These are phyloP conservation scores for Drosophila repleta DNA, from an alignment of 1,140 invertebrate species.

Conservation along the genomic window DNA sequence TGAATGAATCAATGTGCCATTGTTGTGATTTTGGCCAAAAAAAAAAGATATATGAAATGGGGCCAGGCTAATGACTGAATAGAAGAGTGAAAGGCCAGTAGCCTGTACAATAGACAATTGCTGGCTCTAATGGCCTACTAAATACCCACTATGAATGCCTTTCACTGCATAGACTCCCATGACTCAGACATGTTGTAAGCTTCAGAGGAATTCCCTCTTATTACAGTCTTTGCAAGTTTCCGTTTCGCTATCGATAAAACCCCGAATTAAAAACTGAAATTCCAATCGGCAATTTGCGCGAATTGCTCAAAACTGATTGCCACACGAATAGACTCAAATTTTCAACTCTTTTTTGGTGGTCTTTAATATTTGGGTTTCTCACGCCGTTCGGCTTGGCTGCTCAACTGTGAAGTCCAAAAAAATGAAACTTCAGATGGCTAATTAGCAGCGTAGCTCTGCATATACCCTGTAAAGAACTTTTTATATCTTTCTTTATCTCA, in stretches of 20 bases:
- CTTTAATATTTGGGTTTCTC: slow-evolving; percentile 18
- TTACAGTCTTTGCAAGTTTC: slow-evolving; percentile 33
- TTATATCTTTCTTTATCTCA: background rate
- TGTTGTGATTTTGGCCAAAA: slow-evolving; percentile 31
- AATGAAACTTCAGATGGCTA: slow-evolving; percentile 42
- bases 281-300: slow-evolving; percentile 31
- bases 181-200: slow-evolving; percentile 56
- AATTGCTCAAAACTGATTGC: slow-evolving; percentile 28
- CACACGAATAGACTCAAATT: slow-evolving; percentile 21
- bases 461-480: slow-evolving; percentile 10
- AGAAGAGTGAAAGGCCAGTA: slow-evolving; percentile 19
- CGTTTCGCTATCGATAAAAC: slow-evolving; percentile 20
- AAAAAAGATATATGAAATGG: slow-evolving; percentile 16
- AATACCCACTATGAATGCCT: slow-evolving; percentile 44
- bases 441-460: slow-evolving; percentile 37
- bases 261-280: slow-evolving; percentile 29
- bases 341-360: background rate
- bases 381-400: slow-evolving; percentile 59
- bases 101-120: slow-evolving; percentile 2
- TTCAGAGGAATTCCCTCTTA: slow-evolving; percentile 36
- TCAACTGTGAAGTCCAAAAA: slow-evolving; percentile 53
- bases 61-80: slow-evolving; percentile 25
- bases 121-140: slow-evolving; percentile 37
- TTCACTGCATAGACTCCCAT: slow-evolving; percentile 51
- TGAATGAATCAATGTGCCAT: slow-evolving; percentile 52